phyloP scores from a whole-genome alignment of 2,888 invertebrate genomes.

The Prenolepis imparis region DNA sequence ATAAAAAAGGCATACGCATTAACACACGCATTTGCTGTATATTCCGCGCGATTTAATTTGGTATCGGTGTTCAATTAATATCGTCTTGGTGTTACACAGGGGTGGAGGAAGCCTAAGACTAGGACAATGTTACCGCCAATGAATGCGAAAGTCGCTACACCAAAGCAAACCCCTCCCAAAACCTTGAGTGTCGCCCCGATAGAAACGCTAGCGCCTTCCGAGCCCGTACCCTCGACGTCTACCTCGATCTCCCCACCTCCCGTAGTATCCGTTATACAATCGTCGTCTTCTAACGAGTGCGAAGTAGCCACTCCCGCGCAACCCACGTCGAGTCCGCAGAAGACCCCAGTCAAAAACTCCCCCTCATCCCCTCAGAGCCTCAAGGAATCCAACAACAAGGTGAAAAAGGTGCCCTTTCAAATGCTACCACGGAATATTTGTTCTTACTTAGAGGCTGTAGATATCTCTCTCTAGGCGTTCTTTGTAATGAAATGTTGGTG shows the following conservation, averaged over 20 bases:
- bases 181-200: constrained; percentile 84
- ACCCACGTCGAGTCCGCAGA: constrained; percentile 83
- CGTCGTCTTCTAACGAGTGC: constrained; percentile 79
- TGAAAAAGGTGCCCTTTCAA: constrained; percentile 85
- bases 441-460: constrained; percentile 53
- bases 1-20: constrained; percentile 14
- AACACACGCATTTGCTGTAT: constrained; percentile 36
- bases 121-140: constrained; percentile 91
- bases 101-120: constrained; percentile 93
- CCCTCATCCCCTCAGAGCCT: constrained; percentile 85
- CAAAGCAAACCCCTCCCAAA: constrained; percentile 87
- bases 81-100: constrained; percentile 87
- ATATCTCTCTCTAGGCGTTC: constrained; percentile 36
- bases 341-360: constrained; percentile 85
- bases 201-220: constrained; percentile 82
- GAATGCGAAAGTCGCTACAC: constrained; percentile 87
- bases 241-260: constrained; percentile 82
- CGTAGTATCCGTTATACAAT: constrained; percentile 82
- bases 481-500: constrained; percentile 55
- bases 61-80: constrained; percentile 76
- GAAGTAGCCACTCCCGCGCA: constrained; percentile 83
- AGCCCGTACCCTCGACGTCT: constrained; percentile 82
- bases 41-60: constrained; percentile 44
- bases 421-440: constrained; percentile 58
- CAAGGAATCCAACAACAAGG: constrained; percentile 86